Conservation (phyloP, 1,140 invertebrate species). For the Heliconius nattereri region DNA sequence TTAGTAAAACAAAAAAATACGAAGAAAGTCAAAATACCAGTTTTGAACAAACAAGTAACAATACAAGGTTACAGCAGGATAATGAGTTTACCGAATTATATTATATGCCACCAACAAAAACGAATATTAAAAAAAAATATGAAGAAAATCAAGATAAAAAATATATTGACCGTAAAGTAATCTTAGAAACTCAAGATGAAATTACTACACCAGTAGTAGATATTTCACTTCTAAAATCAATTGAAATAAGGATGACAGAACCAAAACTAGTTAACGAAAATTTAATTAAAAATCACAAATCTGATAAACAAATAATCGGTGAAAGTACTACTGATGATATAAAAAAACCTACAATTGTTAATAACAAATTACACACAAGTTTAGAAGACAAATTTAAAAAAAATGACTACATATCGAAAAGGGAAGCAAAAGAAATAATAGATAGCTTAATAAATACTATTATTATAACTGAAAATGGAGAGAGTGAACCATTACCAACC, state of each 20-base stretch:
- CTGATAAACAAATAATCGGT: neutral
- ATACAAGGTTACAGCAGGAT: neutral
- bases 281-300: neutral
- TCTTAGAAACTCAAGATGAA: neutral
- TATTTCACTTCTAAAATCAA: neutral
- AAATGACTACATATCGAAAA: neutral
- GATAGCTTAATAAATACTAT: neutral
- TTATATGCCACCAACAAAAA: slow-evolving; percentile 50
- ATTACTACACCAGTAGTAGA: neutral
- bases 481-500: neutral
- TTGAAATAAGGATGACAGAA: neutral
- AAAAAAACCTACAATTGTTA: neutral
- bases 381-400: neutral
- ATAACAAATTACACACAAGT: neutral
- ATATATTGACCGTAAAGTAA: neutral
- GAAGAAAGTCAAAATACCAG: slow-evolving; percentile 18
- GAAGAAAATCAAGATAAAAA: neutral
- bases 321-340: neutral
- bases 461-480: neutral
- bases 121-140: neutral
- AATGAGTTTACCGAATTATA: slow-evolving; percentile 47
- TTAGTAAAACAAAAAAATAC: slow-evolving; percentile 24
- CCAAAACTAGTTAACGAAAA: neutral
- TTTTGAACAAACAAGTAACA: neutral
- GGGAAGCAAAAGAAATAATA: neutral